phyloP scores from a whole-genome alignment of 2,797 vertebrate species.

The Microcaecilia unicolor region DNA sequence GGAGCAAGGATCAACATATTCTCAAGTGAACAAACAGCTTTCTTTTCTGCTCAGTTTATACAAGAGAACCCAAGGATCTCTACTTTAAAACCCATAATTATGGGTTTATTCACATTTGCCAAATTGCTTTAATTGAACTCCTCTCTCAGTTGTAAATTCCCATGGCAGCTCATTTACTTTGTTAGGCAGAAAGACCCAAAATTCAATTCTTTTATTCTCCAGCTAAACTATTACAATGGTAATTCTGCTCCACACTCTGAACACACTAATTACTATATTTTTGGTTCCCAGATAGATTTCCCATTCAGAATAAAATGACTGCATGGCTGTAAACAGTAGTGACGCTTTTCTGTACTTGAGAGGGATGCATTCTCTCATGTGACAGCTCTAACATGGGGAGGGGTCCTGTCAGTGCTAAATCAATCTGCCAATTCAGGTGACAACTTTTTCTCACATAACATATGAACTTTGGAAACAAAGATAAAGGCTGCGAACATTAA shows the following conservation, averaged over 20 bases:
- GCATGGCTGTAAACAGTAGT: constrained; percentile 9
- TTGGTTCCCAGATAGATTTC: constrained; percentile 49
- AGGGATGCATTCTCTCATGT: not conserved
- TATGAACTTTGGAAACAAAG: not conserved
- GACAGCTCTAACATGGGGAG: not conserved
- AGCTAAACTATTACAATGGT: constrained; percentile 62
- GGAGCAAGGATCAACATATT: constrained; percentile 43
- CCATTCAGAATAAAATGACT: constrained; percentile 49
- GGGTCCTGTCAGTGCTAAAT: not conserved
- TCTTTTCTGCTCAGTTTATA: constrained; percentile 35
- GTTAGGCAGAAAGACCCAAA: constrained; percentile 56
- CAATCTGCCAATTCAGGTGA: not conserved
- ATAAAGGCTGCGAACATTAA: no score
- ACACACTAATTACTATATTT: constrained; percentile 59
- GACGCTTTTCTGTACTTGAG: constrained; percentile 29
- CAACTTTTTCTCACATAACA: not conserved
- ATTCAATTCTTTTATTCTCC: constrained; percentile 62
- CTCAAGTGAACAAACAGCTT: constrained; percentile 48
- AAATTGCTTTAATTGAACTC: constrained; percentile 59
- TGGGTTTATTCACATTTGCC: constrained; percentile 61
- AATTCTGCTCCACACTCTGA: constrained; percentile 54
- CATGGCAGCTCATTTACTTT: constrained; percentile 62
- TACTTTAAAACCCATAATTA: constrained; percentile 50
- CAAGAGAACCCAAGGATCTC: constrained; percentile 37
- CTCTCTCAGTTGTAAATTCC: constrained; percentile 64